Evolutionary conservation across 1,140 invertebrate species (phyloP).

Genomic region (Bombus confusus): DNA sequence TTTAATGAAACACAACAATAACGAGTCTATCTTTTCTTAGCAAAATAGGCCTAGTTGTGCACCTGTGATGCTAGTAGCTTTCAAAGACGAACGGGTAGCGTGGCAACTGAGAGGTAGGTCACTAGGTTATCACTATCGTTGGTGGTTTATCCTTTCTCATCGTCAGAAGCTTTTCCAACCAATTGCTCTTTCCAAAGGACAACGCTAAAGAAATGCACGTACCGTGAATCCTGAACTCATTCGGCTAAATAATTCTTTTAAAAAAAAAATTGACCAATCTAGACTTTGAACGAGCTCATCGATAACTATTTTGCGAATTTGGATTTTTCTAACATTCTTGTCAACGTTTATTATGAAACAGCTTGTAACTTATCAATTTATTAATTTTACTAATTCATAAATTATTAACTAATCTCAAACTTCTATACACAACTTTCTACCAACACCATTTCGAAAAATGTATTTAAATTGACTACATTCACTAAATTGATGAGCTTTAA

Average conservation of each 20-base stretch:
- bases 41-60: slow-evolving; percentile 34
- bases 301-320: no score
- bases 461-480: no score
- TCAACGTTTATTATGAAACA: no score
- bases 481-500: no score
- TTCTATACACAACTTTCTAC: no score
- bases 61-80: slow-evolving; percentile 22
- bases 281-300: neutral
- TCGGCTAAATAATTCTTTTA: slow-evolving; percentile 45
- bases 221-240: slow-evolving; percentile 3
- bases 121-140: slow-evolving; percentile 74
- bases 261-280: neutral
- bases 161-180: slow-evolving; percentile 69
- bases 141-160: slow-evolving; percentile 60
- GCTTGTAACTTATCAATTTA: no score
- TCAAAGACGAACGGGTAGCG: slow-evolving; percentile 33
- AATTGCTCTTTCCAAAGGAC: slow-evolving; percentile 69
- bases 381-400: neutral
- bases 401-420: no score
- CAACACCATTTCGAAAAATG: no score
- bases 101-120: slow-evolving; percentile 68
- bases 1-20: slow-evolving; percentile 41
- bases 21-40: slow-evolving; percentile 39
- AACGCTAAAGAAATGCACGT: slow-evolving; percentile 44
- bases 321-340: no score